Evolutionary conservation across 1,140 invertebrate species (phyloP).

Genomic region (Drosophila saltans): DNA sequence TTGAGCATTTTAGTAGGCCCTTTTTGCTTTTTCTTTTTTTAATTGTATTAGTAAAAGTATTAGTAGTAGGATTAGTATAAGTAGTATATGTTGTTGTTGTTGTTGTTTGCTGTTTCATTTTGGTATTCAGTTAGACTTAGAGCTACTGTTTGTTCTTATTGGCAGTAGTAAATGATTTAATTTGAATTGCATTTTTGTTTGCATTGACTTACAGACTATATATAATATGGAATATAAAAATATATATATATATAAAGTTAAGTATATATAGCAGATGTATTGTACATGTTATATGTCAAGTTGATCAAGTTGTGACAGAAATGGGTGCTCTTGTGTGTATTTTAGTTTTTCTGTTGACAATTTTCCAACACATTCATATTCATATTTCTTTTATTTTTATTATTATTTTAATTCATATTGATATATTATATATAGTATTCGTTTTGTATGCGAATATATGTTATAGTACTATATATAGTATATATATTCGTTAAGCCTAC

Average conservation of each 20-base stretch:
- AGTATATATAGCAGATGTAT: neutral
- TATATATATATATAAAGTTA: constrained; percentile 17
- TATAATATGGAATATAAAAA: constrained; percentile 12
- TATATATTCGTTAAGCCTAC: constrained; percentile 50
- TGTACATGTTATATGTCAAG: neutral
- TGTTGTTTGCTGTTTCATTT: constrained; percentile 11
- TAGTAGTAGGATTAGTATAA: too few relatives aligned
- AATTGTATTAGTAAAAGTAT: too few relatives aligned
- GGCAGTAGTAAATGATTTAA: constrained; percentile 62
- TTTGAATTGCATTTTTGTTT: neutral
- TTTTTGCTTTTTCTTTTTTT: constrained; percentile 31
- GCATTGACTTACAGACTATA: constrained; percentile 35
- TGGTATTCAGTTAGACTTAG: constrained; percentile 44
- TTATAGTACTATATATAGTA: neutral
- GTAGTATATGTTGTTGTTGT: neutral
- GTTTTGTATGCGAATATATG: neutral
- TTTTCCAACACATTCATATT: constrained; percentile 34
- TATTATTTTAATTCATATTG: constrained; percentile 48
- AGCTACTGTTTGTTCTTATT: constrained; percentile 83
- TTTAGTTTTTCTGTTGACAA: constrained; percentile 56
- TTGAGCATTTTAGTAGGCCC: constrained; percentile 55
- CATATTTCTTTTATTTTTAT: constrained; percentile 37
- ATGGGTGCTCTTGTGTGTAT: constrained; percentile 74
- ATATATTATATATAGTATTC: constrained; percentile 16
- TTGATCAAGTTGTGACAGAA: constrained; percentile 60